A percentile compares a stretch with the other conserved stretches of the same genome.
phyloP scores from a whole-genome alignment of 1,140 invertebrate genomes.

The Grapholita molesta region DNA sequence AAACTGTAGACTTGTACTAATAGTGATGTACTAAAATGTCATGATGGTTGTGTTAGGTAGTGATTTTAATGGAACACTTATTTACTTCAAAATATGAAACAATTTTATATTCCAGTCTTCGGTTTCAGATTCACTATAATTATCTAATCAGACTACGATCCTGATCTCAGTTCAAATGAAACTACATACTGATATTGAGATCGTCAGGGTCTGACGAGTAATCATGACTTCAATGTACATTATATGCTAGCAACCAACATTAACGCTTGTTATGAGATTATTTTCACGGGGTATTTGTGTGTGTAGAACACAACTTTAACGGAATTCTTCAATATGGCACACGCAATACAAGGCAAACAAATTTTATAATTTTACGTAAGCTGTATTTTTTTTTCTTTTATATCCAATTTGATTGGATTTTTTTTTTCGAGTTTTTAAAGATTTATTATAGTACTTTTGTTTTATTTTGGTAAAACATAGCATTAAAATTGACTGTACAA shows the following conservation, averaged over 20 bases:
- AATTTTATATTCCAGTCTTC: background rate
- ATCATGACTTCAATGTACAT: background rate
- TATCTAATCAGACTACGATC: background rate
- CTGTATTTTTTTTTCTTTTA: conserved; percentile 12
- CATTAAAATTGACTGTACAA: conserved; percentile 20
- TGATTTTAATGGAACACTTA: background rate
- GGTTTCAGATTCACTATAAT: background rate
- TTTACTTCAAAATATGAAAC: background rate
- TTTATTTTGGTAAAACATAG: background rate
- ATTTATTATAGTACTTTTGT: background rate
- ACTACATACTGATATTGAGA: background rate
- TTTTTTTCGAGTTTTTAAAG: background rate
- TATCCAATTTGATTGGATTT: background rate
- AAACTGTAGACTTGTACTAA: conserved; percentile 21
- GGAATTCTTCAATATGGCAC: conserved; percentile 14
- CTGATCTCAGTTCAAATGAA: background rate
- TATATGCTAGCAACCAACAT: background rate
- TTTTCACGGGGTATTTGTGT: background rate
- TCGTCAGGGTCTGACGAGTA: background rate
- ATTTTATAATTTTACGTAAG: background rate
- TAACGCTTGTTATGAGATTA: background rate
- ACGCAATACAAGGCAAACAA: conserved; percentile 18
- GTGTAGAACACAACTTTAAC: background rate
- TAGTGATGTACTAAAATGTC: conserved; percentile 20
- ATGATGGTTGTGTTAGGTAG: background rate